Evolutionary conservation across 2,113 vertebrate species (phyloP).

Genomic region (Eretmochelys imbricata): DNA sequence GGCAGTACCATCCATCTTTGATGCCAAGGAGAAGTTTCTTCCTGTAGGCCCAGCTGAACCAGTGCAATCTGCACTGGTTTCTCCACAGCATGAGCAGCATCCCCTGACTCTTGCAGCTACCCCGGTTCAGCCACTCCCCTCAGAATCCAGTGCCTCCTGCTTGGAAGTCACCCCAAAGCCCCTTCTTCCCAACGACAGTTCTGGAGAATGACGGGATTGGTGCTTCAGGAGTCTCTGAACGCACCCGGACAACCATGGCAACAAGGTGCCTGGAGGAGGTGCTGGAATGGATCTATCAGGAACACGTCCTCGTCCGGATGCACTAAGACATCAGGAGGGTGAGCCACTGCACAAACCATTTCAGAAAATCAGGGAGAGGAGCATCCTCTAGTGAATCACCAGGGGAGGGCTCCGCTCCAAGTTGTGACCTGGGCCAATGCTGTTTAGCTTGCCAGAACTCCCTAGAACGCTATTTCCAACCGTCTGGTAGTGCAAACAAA

Average conservation of each 20-base stretch:
- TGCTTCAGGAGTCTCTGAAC: not conserved
- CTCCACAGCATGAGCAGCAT: not conserved
- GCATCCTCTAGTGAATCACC: not conserved
- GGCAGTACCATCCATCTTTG: not conserved
- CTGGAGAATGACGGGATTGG: not conserved
- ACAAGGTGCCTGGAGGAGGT: not conserved
- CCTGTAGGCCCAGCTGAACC: not conserved
- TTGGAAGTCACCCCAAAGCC: not conserved
- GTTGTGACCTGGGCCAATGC: too few species aligned
- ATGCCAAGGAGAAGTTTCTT: not conserved
- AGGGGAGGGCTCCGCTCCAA: fast-evolving
- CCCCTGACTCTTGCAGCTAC: not conserved
- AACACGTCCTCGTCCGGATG: not conserved
- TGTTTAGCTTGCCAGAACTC: not conserved
- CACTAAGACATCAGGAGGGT: not conserved
- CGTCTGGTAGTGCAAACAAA: not conserved
- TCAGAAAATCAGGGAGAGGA: not conserved
- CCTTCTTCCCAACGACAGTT: not conserved
- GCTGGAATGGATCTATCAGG: not conserved
- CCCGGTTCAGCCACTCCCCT: not conserved
- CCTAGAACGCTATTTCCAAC: not conserved
- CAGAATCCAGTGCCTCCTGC: not conserved
- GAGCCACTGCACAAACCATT: not conserved
- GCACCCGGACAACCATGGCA: not conserved
- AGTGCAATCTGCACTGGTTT: not conserved